These are phyloP conservation scores for Austrolebias charrua DNA, from an alignment of 2,797 vertebrate species.

Conservation along the genomic window DNA sequence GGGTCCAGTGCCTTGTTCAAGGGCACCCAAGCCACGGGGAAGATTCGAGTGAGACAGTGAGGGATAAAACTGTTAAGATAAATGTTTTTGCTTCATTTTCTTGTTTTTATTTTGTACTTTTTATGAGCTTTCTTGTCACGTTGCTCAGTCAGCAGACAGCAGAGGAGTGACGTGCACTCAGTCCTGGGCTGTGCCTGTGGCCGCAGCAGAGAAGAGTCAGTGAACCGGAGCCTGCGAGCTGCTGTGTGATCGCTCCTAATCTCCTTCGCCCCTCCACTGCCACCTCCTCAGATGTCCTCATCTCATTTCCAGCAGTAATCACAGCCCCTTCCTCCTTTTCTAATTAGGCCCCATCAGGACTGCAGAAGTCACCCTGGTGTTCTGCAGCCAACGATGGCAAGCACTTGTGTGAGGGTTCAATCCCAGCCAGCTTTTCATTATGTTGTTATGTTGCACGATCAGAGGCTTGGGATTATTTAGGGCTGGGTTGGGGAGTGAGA, in stretches of 20 bases:
- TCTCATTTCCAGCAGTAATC: constrained; percentile 67
- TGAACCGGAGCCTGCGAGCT: constrained; percentile 63
- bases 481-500: constrained; percentile 81
- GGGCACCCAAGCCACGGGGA: too few species aligned
- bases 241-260: constrained; percentile 77
- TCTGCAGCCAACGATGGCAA: constrained; percentile 62
- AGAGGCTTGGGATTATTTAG: constrained; percentile 82
- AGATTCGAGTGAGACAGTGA: too few species aligned
- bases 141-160: constrained; percentile 70
- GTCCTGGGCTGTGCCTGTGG: constrained; percentile 66
- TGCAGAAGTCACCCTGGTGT: constrained; percentile 67
- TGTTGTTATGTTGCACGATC: constrained; percentile 80
- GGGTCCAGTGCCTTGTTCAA: too few species aligned
- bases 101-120: constrained; percentile 40
- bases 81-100: constrained; percentile 46
- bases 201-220: constrained; percentile 69
- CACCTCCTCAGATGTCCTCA: constrained; percentile 73
- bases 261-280: constrained; percentile 74
- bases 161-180: constrained; percentile 48
- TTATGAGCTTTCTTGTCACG: constrained; percentile 48
- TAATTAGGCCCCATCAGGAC: constrained; percentile 71
- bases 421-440: constrained; percentile 75
- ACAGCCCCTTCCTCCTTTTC: constrained; percentile 67
- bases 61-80: constrained; percentile 25
- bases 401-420: constrained; percentile 76